Conservation (phyloP, 23 tunicate species). For the Diplosoma virens region DNA sequence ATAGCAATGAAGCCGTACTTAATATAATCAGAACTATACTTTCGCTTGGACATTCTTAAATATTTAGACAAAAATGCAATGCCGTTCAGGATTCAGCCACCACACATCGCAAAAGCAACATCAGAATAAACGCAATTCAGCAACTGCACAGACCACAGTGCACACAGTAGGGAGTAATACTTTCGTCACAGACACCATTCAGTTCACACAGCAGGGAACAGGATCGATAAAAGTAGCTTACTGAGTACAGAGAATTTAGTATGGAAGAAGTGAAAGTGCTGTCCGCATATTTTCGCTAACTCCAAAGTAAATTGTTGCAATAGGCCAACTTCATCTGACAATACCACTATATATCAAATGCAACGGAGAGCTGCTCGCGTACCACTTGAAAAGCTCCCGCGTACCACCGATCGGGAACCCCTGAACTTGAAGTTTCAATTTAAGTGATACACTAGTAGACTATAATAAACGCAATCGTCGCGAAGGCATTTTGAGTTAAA, state of each 20-base stretch:
- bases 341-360: conserved; percentile 20
- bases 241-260: conserved; percentile 24
- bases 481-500: too few relatives aligned
- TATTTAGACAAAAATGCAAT: conserved; percentile 38
- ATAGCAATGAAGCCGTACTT: conserved; percentile 47
- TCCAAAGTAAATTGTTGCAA: conserved; percentile 16
- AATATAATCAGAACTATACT: conserved; percentile 34
- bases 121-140: conserved; percentile 34
- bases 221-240: conserved; percentile 27
- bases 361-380: conserved; percentile 34
- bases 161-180: background rate
- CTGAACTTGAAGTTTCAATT: too few relatives aligned
- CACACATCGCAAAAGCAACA: conserved; percentile 27
- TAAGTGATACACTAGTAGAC: too few relatives aligned
- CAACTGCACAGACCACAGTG: conserved; percentile 26
- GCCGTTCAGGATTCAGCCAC: conserved; percentile 40
- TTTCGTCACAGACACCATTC: conserved; percentile 24
- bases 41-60: conserved; percentile 42
- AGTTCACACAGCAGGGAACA: conserved; percentile 34
- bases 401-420: too few relatives aligned
- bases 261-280: conserved; percentile 14
- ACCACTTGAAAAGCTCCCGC: conserved; percentile 33
- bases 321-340: background rate
- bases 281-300: conserved; percentile 20
- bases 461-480: too few relatives aligned